Percentiles rank a stretch among this genome's conserved stretches.
These are phyloP conservation scores for Latrodectus elegans DNA, from an alignment of 2,888 invertebrate genomes.

Conservation along the genomic window DNA sequence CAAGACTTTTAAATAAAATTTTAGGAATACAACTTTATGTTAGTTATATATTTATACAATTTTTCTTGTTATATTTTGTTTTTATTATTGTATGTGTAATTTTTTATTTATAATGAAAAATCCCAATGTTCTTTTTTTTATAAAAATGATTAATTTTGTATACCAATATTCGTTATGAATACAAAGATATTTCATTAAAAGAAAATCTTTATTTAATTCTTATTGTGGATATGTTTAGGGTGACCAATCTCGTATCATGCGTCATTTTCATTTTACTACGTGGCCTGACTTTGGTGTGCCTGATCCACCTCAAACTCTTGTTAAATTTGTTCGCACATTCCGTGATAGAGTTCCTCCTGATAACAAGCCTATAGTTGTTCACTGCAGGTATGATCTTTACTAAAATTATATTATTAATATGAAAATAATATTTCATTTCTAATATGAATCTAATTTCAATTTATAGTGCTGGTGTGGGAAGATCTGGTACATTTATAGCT, in stretches of 20 bases:
- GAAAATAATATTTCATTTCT: not conserved
- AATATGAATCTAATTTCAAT: conserved; percentile 31
- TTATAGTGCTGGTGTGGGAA: conserved; percentile 81
- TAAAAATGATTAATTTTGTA: too few relatives aligned
- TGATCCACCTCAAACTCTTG: conserved; percentile 94
- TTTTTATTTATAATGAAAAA: too few relatives aligned
- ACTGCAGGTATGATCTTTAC: conserved; percentile 83
- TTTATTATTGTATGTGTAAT: too few relatives aligned
- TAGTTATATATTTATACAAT: too few relatives aligned
- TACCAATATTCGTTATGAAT: too few relatives aligned
- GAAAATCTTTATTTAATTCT: conserved; percentile 1
- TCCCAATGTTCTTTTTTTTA: too few relatives aligned
- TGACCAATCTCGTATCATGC: conserved; percentile 89
- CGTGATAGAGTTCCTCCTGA: conserved; percentile 91
- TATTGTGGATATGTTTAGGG: conserved; percentile 79
- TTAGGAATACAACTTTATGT: too few relatives aligned
- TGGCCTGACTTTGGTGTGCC: conserved; percentile 99
- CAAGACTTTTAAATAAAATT: too few relatives aligned
- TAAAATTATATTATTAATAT: not conserved
- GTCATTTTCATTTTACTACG: conserved; percentile 98
- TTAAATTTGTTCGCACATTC: conserved; percentile 93
- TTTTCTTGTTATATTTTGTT: too few relatives aligned
- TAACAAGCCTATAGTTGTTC: conserved; percentile 94
- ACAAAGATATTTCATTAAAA: not conserved
- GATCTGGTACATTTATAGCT: conserved; percentile 96